phyloP scores from a whole-genome alignment of 2,797 vertebrate genomes.

The Falco concolor region DNA sequence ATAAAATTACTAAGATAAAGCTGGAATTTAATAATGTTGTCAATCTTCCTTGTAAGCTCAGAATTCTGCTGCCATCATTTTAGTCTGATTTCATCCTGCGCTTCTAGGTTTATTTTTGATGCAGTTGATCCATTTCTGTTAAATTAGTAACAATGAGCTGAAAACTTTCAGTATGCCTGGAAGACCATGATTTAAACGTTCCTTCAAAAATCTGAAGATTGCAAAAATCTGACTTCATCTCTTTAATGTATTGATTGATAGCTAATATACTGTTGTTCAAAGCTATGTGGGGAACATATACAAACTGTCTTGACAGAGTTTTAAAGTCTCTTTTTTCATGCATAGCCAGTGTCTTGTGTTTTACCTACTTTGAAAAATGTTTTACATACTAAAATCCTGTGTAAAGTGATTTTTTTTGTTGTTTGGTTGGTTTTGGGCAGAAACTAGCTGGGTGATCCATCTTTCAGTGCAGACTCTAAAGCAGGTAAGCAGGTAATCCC shows the following conservation, averaged over 20 bases:
- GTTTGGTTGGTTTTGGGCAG: background rate
- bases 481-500: background rate
- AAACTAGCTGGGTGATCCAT: background rate
- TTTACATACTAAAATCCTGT: background rate
- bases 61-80: background rate
- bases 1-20: background rate
- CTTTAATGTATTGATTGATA: background rate
- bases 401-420: background rate
- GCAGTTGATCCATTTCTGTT: background rate
- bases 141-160: background rate
- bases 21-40: slow-evolving; percentile 15
- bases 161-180: background rate
- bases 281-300: background rate
- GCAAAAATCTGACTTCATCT: background rate
- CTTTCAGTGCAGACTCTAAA: background rate
- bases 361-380: background rate
- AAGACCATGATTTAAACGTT: background rate
- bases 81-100: background rate
- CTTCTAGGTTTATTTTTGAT: background rate
- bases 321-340: background rate
- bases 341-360: background rate
- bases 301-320: background rate
- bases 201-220: background rate
- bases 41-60: background rate
- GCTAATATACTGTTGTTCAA: background rate